Evolutionary conservation across 2,888 invertebrate genomes (phyloP).

Genomic region (Phytoseiulus persimilis): DNA sequence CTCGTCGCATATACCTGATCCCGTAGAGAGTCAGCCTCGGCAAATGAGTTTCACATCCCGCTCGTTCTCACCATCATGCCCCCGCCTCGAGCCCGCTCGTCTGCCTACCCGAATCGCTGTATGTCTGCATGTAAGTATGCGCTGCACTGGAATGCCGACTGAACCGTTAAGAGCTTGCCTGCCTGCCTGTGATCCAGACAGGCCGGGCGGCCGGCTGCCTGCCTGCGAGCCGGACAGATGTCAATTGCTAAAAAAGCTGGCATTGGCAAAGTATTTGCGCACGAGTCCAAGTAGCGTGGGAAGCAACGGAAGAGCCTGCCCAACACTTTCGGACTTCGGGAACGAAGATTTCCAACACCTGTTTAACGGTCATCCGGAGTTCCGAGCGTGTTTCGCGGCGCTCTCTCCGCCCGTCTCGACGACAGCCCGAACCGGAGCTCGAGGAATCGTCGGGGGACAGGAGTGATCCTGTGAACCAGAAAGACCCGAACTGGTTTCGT

Average conservation of each 20-base stretch:
- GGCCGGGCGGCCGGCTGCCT: too few relatives aligned
- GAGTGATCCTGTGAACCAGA: neutral
- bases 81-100: neutral
- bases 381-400: neutral
- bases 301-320: neutral
- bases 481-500: neutral
- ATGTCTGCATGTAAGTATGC: neutral
- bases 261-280: neutral
- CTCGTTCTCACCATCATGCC: conserved; percentile 5
- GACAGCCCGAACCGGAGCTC: neutral
- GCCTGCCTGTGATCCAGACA: too few relatives aligned
- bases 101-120: neutral
- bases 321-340: neutral
- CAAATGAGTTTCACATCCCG: conserved; percentile 5
- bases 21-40: neutral
- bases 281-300: neutral
- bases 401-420: neutral
- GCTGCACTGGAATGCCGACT: conserved; percentile 5
- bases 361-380: neutral
- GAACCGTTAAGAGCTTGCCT: neutral
- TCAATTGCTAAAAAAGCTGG: neutral
- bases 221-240: neutral
- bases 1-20: neutral
- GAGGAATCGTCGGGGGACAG: neutral
- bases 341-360: neutral